These are phyloP conservation scores for Tauraco erythrolophus DNA, from an alignment of 2,113 vertebrate species.

Conservation along the genomic window DNA sequence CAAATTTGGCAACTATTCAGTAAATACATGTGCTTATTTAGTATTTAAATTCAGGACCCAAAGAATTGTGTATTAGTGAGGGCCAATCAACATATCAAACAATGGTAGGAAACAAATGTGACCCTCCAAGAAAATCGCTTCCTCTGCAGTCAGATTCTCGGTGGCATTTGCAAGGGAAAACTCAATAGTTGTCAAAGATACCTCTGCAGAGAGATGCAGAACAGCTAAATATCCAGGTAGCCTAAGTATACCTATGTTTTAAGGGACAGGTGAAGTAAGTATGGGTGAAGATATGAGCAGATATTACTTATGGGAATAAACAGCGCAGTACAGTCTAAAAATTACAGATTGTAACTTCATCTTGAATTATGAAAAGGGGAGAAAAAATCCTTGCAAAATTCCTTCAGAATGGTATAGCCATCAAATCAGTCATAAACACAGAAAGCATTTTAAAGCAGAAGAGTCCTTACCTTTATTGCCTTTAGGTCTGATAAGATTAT, in stretches of 20 bases:
- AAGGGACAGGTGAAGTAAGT: background rate
- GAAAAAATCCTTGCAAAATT: background rate
- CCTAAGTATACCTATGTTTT: background rate
- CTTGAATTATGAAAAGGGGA: background rate
- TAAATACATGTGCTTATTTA: background rate
- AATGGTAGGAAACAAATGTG: background rate
- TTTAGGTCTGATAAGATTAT: background rate
- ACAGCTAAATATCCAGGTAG: background rate
- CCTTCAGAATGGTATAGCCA: background rate
- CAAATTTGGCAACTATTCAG: background rate
- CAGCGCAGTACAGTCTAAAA: background rate
- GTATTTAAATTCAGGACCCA: constrained; percentile 37
- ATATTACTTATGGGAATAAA: background rate
- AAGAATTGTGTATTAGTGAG: background rate
- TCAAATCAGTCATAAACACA: background rate
- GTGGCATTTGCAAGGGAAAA: constrained; percentile 30
- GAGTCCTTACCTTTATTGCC: background rate
- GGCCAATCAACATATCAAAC: background rate
- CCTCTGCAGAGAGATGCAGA: constrained; percentile 13
- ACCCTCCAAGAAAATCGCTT: background rate
- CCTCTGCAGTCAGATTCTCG: background rate
- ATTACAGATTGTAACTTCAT: background rate
- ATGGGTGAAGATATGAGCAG: background rate
- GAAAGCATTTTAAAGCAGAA: background rate
- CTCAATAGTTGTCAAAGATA: background rate